Evolutionary conservation across 2,797 vertebrate genomes (phyloP).

Genomic region (Tiaroga cobitis): DNA sequence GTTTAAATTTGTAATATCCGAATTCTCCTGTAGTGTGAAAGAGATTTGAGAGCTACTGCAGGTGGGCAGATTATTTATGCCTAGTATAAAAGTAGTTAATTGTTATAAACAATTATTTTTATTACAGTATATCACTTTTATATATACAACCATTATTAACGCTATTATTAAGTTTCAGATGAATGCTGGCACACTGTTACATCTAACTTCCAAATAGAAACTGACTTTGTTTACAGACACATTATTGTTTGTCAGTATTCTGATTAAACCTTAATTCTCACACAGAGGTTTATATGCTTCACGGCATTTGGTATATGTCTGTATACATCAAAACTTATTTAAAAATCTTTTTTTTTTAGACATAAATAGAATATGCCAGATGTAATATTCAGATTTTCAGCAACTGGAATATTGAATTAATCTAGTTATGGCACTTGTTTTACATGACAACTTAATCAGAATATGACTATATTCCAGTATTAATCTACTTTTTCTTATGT

Average conservation of each 20-base stretch:
- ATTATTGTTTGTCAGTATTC: neutral
- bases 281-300: neutral
- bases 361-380: neutral
- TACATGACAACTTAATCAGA: neutral
- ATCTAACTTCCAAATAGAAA: neutral
- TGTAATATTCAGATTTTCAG: neutral
- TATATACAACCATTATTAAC: neutral
- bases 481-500: neutral
- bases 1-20: neutral
- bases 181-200: slow-evolving; percentile 59
- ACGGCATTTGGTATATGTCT: slow-evolving; percentile 47
- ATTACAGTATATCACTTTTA: neutral
- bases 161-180: slow-evolving; percentile 45
- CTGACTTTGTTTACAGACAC: neutral
- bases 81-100: neutral
- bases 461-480: neutral
- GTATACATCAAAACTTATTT: neutral
- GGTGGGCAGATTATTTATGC: neutral
- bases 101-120: neutral
- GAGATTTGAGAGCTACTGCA: neutral
- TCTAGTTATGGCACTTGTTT: neutral
- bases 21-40: neutral
- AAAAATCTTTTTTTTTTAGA: neutral
- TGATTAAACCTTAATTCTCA: neutral
- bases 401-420: neutral